Base-by-base conservation (phyloP, 1,140 invertebrate species). In the Aphidius ervi region DNA sequence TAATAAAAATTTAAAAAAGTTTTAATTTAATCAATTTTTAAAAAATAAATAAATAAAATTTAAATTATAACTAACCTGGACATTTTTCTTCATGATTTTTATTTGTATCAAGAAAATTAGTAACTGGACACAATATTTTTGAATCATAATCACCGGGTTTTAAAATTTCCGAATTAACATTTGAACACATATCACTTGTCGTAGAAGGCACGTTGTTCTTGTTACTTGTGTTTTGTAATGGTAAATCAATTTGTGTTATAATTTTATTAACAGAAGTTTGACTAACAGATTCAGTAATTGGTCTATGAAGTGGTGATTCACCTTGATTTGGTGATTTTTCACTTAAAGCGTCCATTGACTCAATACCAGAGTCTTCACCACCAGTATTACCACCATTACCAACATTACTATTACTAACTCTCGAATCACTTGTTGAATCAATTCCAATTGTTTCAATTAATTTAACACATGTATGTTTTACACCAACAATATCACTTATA, bases 301-400 rank as follows among this genome's bases (percentile, higher is more conserved):
- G 77, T 73, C 77, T 76, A 56, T 80, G 77, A 48, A 80, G 58
- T n/a, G 83, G 83, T 65, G 82, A 83, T 68, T 85, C 84, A 40
- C 84, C 88, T 73, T 94, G 92, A 73, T 94, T 93, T 4, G 92
- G 93, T 64, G 91, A 93, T 72, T 95, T 95, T 70, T 95, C 93
- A 31, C 92, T 94, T 5, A 94, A 74, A 3, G 93, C 92, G 71
- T 95, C 93, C 92, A 94, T 94, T 5, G 91, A 94, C 73, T 95
- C 93, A 20, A 95, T 94, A 3, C 93, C 92, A 46, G 92, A 94
- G 77, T 95, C 93, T 74, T 95, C 93, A 23, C 92, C 92, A 62
- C 41, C 84, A 79, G 48, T 83, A 71, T 64, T 82, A 70, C 43
- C 62, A 42, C n/a, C 16, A 37, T 65, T 68, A 41, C 65, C 68